Conservation (phyloP, 1,140 invertebrate genomes). For the Oedothorax gibbosus region DNA sequence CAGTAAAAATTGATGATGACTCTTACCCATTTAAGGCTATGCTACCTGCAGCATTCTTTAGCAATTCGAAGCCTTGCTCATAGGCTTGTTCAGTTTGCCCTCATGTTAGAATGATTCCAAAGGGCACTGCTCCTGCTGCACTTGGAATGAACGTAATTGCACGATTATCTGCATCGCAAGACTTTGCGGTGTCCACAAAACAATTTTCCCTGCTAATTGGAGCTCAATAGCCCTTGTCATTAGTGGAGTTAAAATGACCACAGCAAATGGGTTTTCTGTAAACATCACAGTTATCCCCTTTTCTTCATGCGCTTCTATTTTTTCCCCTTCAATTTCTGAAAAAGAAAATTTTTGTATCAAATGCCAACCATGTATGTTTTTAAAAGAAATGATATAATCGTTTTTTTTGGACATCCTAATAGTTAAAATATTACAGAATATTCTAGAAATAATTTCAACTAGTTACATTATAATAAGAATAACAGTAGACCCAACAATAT, state of each 20-base stretch:
- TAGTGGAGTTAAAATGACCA: slow-evolving; percentile 7
- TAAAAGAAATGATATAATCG: background rate
- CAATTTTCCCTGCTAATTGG: too few relatives aligned
- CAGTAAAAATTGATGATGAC: background rate
- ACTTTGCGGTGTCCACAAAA: slow-evolving; percentile 9
- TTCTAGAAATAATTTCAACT: background rate
- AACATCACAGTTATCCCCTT: background rate
- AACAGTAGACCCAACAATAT: background rate
- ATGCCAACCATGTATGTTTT: background rate
- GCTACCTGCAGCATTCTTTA: too few relatives aligned
- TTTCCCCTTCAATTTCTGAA: slow-evolving; percentile 27
- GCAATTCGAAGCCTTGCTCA: too few relatives aligned
- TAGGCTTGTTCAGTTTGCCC: too few relatives aligned
- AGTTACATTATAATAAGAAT: background rate
- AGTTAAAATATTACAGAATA: background rate
- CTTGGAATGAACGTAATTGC: background rate
- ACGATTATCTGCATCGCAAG: slow-evolving; percentile 18
- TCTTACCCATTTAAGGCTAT: background rate
- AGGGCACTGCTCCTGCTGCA: background rate
- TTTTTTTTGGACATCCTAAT: background rate
- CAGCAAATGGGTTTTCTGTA: slow-evolving; percentile 11
- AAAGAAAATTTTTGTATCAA: background rate
- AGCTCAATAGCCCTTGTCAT: background rate
- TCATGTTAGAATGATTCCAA: slow-evolving; percentile 7
- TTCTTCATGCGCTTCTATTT: background rate